Evolutionary conservation across 92 coral and sea anemone genomes (phyloP).

Genomic region (Desmophyllum pertusum): DNA sequence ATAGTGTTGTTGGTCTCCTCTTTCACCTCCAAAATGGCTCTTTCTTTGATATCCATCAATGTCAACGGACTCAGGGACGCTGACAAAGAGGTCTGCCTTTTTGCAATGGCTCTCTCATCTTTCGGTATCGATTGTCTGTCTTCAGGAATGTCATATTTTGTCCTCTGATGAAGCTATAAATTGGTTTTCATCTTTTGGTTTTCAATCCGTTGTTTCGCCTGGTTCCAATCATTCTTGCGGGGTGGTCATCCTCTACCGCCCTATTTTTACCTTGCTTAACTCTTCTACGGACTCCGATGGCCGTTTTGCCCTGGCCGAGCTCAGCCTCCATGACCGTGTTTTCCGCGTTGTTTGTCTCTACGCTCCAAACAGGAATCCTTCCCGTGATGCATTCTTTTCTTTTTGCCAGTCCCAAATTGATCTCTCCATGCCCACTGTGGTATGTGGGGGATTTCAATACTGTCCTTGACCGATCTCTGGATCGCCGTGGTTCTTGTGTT

Average conservation of each 20-base stretch:
- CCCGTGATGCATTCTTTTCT: not conserved
- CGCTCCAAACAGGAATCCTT: conserved; percentile 19
- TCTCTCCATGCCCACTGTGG: not conserved
- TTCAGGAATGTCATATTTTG: not conserved
- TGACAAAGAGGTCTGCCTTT: not conserved
- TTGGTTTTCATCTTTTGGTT: conserved; percentile 9
- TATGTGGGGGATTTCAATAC: conserved; percentile 22
- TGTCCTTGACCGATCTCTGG: not conserved
- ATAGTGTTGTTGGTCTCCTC: not conserved
- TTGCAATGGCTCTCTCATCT: conserved; percentile 7
- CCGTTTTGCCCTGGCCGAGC: not conserved
- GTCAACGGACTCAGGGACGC: conserved; percentile 10
- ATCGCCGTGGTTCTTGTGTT: not conserved
- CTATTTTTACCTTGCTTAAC: not conserved
- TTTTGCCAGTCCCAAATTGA: not conserved
- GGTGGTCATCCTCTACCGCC: not conserved
- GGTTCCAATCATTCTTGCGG: conserved; percentile 7
- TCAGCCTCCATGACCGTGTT: not conserved
- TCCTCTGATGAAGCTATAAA: not conserved
- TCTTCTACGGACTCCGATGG: not conserved
- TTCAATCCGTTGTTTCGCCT: not conserved
- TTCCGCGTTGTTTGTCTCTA: not conserved
- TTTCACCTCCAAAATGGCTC: not conserved
- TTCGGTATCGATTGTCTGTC: not conserved
- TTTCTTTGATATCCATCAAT: not conserved